phyloP scores from a whole-genome alignment of 2,113 vertebrate genomes.

The Pseudonaja textilis region DNA sequence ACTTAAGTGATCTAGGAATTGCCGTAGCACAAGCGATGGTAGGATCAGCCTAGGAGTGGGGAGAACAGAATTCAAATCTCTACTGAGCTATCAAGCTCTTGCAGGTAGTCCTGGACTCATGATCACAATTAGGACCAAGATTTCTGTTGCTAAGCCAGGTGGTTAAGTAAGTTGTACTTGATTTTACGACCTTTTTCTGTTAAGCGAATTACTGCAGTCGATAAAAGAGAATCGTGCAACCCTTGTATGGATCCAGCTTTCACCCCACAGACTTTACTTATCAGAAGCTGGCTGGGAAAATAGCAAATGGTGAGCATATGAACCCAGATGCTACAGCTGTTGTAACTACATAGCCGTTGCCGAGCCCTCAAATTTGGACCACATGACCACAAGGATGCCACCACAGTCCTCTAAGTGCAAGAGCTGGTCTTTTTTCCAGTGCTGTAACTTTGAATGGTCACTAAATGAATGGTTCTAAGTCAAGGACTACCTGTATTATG shows the following conservation, averaged over 20 bases:
- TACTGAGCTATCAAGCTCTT: neutral
- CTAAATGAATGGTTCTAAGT: neutral
- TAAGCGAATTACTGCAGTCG: neutral
- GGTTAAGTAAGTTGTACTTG: neutral
- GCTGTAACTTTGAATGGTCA: neutral
- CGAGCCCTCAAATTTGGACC: neutral
- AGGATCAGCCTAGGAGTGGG: neutral
- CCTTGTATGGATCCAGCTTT: neutral
- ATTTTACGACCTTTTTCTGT: neutral
- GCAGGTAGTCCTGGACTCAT: neutral
- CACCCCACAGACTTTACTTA: neutral
- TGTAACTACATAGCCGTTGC: neutral
- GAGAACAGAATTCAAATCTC: neutral
- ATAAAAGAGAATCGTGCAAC: neutral
- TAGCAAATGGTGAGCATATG: neutral
- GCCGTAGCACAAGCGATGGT: no score
- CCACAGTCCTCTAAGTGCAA: neutral
- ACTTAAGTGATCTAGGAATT: neutral
- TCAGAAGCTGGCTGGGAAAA: neutral
- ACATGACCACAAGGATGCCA: neutral
- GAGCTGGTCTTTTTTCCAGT: neutral
- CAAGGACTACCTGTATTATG: neutral
- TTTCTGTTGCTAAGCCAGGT: neutral
- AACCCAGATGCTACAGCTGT: neutral
- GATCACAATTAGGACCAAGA: neutral